Evolutionary conservation across 2,888 invertebrate species (phyloP).

Genomic region (Phaonia tiefii): DNA sequence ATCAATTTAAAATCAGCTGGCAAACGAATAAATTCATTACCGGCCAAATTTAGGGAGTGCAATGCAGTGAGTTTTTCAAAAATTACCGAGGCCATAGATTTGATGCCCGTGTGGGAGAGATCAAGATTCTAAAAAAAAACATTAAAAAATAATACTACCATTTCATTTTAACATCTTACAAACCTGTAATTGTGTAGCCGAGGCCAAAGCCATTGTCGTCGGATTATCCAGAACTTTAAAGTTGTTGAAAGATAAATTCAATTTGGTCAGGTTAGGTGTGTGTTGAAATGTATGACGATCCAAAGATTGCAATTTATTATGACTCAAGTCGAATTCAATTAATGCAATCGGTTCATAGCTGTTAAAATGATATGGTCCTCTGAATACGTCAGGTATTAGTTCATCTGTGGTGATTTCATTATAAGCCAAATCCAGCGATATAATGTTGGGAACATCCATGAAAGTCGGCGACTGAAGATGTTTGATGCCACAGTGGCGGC

Average conservation of each 20-base stretch:
- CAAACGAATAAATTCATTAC: constrained; percentile 83
- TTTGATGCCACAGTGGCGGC: constrained; percentile 77
- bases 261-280: constrained; percentile 83
- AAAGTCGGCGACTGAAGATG: constrained; percentile 77
- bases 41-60: constrained; percentile 83
- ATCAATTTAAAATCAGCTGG: constrained; percentile 83
- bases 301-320: constrained; percentile 84
- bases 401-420: constrained; percentile 81
- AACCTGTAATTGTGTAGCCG: constrained; percentile 83
- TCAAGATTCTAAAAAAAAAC: constrained; percentile 81
- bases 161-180: constrained; percentile 9
- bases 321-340: constrained; percentile 84
- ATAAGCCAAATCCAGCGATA: constrained; percentile 78
- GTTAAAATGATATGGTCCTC: constrained; percentile 83
- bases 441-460: constrained; percentile 78
- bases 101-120: constrained; percentile 83
- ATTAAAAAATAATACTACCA: constrained; percentile 2
- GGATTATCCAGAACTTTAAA: constrained; percentile 84
- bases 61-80: constrained; percentile 82
- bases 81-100: constrained; percentile 82
- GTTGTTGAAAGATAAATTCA: constrained; percentile 84
- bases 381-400: constrained; percentile 84
- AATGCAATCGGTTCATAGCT: constrained; percentile 83
- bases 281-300: constrained; percentile 84
- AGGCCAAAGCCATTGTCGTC: constrained; percentile 83